Evolutionary conservation across 92 coral and sea anemone genomes (phyloP), one percentile per base, ranked within the genome.

Genomic region (Galaxea fascicularis): DNA sequence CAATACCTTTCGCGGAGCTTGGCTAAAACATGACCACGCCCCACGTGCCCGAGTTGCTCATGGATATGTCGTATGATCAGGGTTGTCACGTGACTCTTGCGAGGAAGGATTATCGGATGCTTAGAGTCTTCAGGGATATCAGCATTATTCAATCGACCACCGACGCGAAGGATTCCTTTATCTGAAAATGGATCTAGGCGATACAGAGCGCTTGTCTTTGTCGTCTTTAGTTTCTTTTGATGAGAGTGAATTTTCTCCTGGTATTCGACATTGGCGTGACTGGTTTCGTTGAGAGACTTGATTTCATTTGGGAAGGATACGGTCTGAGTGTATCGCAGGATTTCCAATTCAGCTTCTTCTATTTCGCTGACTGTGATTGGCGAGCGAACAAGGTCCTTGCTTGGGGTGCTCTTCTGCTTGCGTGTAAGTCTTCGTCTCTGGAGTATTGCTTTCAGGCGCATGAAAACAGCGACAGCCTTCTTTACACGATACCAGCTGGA

Each of bases 81-180:
- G 10, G 76, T 82, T 51, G n/a, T n/a, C n/a, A n/a, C n/a, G n/a
- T n/a, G n/a, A n/a, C n/a, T n/a, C n/a, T n/a, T n/a, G n/a, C n/a
- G 91, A 82, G 93, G 88, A 30, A 91, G 56, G 58, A 91, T 87
- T 69, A 77, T 66, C n/a, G 89, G 92, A 77, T 91, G 88, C n/a
- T 73, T 89, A 59, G 87, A 44, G 20, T 88, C 87, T 27, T 80
- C 84, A 24, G 82, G 82, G 22, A 91, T 47, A 28, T 88, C 89
- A 10, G 94, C 92, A 15, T 79, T 75, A 13, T 74, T 65, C 46
- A 91, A 71, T 13, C 94, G 90, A 52, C 94, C 92, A 53, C 92
- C 92, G 21, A 91, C 92, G 39, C 89, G 85, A 9, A 91, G 52
- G 64, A 88, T 6, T 17, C 94, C 89, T 64, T 77, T 30, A 56